These are phyloP conservation scores for Gopherus flavomarginatus DNA, from an alignment of 2,113 vertebrate genomes.

Conservation along the genomic window DNA sequence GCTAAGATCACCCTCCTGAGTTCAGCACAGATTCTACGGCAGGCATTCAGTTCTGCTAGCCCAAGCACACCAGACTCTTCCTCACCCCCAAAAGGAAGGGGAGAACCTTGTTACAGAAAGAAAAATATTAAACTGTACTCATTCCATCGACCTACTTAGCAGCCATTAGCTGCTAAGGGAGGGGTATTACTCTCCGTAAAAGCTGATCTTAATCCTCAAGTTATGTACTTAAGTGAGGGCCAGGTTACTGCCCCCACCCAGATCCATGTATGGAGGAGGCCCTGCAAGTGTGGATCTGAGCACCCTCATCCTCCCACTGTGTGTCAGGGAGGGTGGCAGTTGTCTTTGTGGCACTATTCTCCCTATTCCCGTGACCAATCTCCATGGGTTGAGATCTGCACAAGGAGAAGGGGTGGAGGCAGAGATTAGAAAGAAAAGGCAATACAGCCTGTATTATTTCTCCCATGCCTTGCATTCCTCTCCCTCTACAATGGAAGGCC, in stretches of 20 bases:
- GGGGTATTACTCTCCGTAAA: background rate
- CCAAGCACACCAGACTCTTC: background rate
- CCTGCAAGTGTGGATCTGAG: background rate
- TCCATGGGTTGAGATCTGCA: background rate
- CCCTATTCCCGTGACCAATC: background rate
- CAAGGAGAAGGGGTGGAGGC: background rate
- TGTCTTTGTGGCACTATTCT: background rate
- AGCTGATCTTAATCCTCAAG: background rate
- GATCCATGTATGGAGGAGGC: fast-evolving
- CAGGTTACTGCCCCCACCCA: background rate
- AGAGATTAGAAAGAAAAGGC: background rate
- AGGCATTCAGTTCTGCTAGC: background rate
- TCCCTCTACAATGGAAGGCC: background rate
- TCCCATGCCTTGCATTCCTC: background rate
- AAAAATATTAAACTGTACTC: background rate
- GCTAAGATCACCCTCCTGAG: background rate
- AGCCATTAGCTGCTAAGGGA: background rate
- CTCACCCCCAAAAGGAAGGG: background rate
- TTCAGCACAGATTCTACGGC: background rate
- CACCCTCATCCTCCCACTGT: no score
- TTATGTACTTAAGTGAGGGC: background rate
- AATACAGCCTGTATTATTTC: background rate
- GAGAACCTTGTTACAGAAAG: background rate
- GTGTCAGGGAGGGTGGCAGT: background rate
- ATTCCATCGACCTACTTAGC: background rate